Base-by-base conservation (phyloP, 2,797 vertebrate species). In the Cuculus canorus region DNA sequence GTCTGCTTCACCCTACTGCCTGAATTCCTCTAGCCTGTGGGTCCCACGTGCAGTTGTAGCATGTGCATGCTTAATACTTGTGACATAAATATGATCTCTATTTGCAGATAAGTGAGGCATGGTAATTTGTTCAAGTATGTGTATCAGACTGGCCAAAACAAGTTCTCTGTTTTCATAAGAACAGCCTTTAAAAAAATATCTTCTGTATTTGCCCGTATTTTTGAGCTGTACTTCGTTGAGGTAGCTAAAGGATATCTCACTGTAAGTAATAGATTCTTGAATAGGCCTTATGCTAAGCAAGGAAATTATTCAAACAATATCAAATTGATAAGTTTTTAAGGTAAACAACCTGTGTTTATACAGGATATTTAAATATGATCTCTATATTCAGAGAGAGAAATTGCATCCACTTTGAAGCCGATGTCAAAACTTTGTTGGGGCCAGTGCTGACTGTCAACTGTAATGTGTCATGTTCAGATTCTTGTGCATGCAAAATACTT, bases 1-100 rank as follows among this genome's bases (percentile, higher is more conserved):
- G 63, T 52, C 33, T 37, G 53, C 65, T 66, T 78, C 71, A 75
- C 63, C 41, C 28, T 33, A 11, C 32, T 61, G 83, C 73, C n/a
- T 63, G 71, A 82, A 86, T 90, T 88, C 81, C 78, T 93, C 30
- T 53, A 61, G 73, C 75, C 83, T 47, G 1, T 76, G 78, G 37
- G 54, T 93, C 48, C 75, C 71, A 54, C 5, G 2, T 43, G 71
- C 75, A 68, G 68, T 22, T 64, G 64, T 43, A 91, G 60, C 59
- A 60, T 87, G 61, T 75, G 53, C 45, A 6, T 78, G 37, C 56
- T 70, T 85, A 66, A 37, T 85, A 27, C 39, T 82, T 73, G 75
- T 71, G 89, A 87, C 94, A 78, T 64, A 94, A 95, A 92, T 93
- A 88, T 25, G 45, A 69, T 22, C 72, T 78, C 50, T 75, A 28